phyloP scores from a whole-genome alignment of 53 echinoderm and acorn worm species.

The Crossaster papposus region DNA sequence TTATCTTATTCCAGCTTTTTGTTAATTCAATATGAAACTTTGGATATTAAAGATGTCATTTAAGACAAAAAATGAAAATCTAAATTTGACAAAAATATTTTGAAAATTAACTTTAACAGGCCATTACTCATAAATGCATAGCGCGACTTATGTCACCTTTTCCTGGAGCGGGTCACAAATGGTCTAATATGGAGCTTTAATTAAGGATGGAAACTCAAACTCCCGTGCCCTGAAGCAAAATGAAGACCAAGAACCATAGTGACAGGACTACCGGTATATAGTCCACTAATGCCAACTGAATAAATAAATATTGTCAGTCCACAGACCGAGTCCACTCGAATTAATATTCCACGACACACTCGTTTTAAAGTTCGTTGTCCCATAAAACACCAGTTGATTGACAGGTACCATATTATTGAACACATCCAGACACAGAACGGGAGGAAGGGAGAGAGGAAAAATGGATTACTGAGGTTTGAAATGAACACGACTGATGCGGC shows the following conservation, averaged over 20 bases:
- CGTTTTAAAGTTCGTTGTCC: neutral
- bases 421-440: slow-evolving; percentile 11
- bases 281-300: neutral
- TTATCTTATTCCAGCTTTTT: too few species aligned
- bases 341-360: neutral
- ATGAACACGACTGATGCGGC: slow-evolving; percentile 33
- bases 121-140: too few species aligned
- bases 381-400: slow-evolving; percentile 1
- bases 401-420: slow-evolving; percentile 36
- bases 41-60: too few species aligned
- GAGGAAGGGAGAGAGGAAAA: neutral
- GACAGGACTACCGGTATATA: neutral
- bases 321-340: neutral
- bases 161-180: too few species aligned
- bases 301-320: neutral
- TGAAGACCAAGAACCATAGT: neutral
- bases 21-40: too few species aligned
- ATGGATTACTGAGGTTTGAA: slow-evolving; percentile 13
- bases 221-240: neutral
- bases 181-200: too few species aligned
- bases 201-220: neutral
- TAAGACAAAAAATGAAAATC: too few species aligned
- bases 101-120: too few species aligned
- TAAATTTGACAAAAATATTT: too few species aligned
- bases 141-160: too few species aligned